Base-by-base conservation (phyloP, 2,888 invertebrate species). In the Agrilus mali region DNA sequence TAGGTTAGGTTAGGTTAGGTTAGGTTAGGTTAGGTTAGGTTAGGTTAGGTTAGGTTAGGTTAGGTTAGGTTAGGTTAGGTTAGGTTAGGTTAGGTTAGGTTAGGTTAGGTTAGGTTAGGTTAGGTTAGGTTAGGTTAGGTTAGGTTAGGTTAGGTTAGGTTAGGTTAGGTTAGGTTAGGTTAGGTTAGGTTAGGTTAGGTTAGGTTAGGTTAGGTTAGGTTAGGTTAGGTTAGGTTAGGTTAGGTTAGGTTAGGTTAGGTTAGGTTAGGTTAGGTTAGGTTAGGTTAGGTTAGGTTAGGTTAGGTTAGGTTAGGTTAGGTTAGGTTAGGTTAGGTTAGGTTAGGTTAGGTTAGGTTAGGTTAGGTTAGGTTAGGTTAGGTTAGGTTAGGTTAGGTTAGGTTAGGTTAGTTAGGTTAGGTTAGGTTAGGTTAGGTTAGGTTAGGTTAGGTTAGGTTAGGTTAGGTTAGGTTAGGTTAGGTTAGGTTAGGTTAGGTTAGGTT, bases 141-240 rank as follows among this genome's bases (percentile, higher is more conserved):
- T 43, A 46, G 46, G 43, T 43, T 43, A 46, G 43, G 43, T 38
- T 38, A 46, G 46, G 38, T 46, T 46, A 43, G 42, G 43, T 46
- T 41, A 44, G 46, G 46, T 44, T 41, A 46, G 44, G 46, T 40
- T 36, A 43, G 43, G 46, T 46, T 46, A 43, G 48, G 48, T 48
- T 46, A 48, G 48, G 48, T 41, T 17, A 17, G 17, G 46, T 39
- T 46, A 36, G 40, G 43, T 39, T 40, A 43, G 40, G 43, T 35
- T 32, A 31, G 43, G 38, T 40, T 39, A 39, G 36, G 38, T 43
- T 39, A 35, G 40, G 43, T 43, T 43, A 35, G 40, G 38, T 43
- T 27, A 27, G 43, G 38, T 39, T 39, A 39, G 40, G 43, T 43
- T 43, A 39, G 43, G 43, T 46, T 33, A 43, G 43, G 43, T 46